These are phyloP conservation scores for Gadus chalcogrammus DNA, from an alignment of 2,113 vertebrate species.

Conservation along the genomic window DNA sequence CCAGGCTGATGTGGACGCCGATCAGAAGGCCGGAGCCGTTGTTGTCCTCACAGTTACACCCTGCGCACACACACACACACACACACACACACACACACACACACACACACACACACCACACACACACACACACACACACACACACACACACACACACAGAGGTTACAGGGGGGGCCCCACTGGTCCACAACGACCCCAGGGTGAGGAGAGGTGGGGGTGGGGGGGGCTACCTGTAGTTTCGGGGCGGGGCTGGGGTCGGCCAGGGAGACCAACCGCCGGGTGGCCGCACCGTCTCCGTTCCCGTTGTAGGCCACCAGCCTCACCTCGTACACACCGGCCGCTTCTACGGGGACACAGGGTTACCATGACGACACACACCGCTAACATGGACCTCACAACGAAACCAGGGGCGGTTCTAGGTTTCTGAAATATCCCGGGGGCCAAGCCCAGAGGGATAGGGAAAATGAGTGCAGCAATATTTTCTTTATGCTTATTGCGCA, in stretches of 20 bases:
- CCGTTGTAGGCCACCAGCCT: constrained; percentile 70
- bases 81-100: too few relatives aligned
- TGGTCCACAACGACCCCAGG: background rate
- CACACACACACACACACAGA: background rate
- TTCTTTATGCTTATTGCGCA: too few relatives aligned
- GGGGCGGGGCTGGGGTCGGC: background rate
- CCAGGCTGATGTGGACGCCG: constrained; percentile 68
- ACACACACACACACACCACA: too few relatives aligned
- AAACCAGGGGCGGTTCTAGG: background rate
- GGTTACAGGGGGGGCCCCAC: background rate
- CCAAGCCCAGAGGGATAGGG: too few relatives aligned
- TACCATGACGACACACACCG: background rate
- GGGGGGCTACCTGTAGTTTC: background rate
- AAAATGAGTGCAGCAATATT: too few relatives aligned
- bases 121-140: too few relatives aligned
- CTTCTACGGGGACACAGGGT: constrained; percentile 49
- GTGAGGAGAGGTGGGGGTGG: background rate
- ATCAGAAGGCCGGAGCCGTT: constrained; percentile 60
- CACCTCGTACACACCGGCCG: constrained; percentile 65
- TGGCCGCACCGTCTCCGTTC: constrained; percentile 64
- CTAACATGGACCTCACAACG: background rate
- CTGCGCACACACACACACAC: constrained; percentile 12
- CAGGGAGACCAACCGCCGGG: constrained; percentile 9
- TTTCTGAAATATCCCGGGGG: too few relatives aligned
- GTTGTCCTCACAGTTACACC: constrained; percentile 59